Conservation (phyloP, 2,797 vertebrate genomes). For the Lagorchestes hirsutus region DNA sequence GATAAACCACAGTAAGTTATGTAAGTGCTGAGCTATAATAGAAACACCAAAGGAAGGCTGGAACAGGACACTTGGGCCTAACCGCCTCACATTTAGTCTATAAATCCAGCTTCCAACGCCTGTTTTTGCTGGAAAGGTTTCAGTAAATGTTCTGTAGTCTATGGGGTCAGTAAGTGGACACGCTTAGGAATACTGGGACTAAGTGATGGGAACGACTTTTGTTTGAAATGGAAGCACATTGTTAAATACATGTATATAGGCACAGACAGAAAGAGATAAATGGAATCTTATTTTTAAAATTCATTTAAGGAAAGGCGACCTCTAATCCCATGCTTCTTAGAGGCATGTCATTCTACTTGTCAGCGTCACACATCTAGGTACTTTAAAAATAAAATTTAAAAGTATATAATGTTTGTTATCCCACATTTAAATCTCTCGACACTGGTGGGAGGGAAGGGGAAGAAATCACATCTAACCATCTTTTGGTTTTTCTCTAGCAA, state of each 20-base stretch:
- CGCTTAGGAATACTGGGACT: conserved; percentile 61
- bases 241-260: conserved; percentile 21
- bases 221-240: conserved; percentile 21
- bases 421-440: conserved; percentile 44
- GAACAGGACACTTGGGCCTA: conserved; percentile 76
- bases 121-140: conserved; percentile 78
- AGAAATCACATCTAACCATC: conserved; percentile 40
- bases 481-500: conserved; percentile 36
- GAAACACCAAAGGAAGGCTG: conserved; percentile 75
- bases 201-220: conserved; percentile 43
- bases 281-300: conserved; percentile 3
- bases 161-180: conserved; percentile 69
- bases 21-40: conserved; percentile 71
- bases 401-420: neutral
- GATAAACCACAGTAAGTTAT: conserved; percentile 75
- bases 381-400: neutral
- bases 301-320: neutral
- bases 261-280: neutral
- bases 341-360: neutral
- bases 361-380: neutral
- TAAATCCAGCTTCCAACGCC: conserved; percentile 78
- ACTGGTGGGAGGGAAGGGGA: neutral
- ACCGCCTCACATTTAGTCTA: conserved; percentile 72
- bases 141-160: conserved; percentile 70
- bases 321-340: neutral